Base-by-base conservation (phyloP, 1,140 invertebrate species). In the Zaprionus kolodkinae region DNA sequence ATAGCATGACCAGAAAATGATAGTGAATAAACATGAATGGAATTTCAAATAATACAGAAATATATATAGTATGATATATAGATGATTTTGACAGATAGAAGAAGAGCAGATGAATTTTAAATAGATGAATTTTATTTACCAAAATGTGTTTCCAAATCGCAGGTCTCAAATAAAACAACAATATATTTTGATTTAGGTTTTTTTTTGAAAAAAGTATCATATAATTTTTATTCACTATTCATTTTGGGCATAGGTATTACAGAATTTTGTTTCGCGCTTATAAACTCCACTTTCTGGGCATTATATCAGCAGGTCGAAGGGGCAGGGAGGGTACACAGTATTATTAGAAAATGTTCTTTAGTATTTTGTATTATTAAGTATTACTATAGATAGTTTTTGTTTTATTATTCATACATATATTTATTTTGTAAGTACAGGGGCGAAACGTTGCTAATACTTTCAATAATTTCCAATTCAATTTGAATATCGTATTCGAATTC, bases 281-380 rank as follows among this genome's bases (percentile, higher is more conserved):
- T 78, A 84, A 77, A 84, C 84, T 87, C 72, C 85, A 88, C 79
- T 79, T 90, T 90, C 85, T 85, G 86, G 78, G 35, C 71, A 82
- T 82, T 77, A 45, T 45, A 45, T n/a, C 40, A 17, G 61, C 15
- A 25, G 61, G 45, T 11, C 45, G 59, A 25, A 12, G 48, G 6
- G 25, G 35, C 15, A 62, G 2, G 57, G 50, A 21, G 57, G 50
- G 43, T 17, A 71, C 52, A 78, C 52, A 65, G 21, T 69, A 75
- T 54, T 72, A 57, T 36, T 63, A 48, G 21, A 68, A 57, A 35
- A 45, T 60, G 13, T 30, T 78, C 30, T 43, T 78, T 72, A 6
- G 15, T 59, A 17, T 27, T 62, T 33, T 15, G 25, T 48, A 63
- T 36, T 13, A 30, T 68, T 35, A 27, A 50, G 38, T 55, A 43